These are phyloP conservation scores for Drosophila teissieri DNA, from an alignment of 1,140 invertebrate genomes.

Conservation along the genomic window DNA sequence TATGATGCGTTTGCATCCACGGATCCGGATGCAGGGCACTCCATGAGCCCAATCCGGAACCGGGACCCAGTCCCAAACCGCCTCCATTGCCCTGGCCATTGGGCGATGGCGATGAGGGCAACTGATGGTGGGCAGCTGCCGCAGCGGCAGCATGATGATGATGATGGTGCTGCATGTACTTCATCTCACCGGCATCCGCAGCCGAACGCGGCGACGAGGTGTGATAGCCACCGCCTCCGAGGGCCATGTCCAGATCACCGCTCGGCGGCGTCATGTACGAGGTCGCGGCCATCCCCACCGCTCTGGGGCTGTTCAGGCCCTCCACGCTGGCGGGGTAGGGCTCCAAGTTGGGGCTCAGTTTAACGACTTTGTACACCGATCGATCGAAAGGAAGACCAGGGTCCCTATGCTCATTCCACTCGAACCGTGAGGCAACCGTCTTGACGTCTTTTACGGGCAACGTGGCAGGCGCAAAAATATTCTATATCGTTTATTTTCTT, in stretches of 20 bases:
- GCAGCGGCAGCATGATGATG: constrained; percentile 89
- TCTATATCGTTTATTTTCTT: constrained; percentile 14
- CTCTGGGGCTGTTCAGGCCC: constrained; percentile 85
- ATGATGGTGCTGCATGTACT: constrained; percentile 93
- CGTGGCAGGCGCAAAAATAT: constrained; percentile 71
- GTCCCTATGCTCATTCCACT: constrained; percentile 85
- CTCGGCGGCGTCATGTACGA: constrained; percentile 93
- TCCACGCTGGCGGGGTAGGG: constrained; percentile 85
- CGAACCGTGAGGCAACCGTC: constrained; percentile 84
- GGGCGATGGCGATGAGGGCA: constrained; percentile 87
- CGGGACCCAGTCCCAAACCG: constrained; percentile 84
- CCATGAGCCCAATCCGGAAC: constrained; percentile 89
- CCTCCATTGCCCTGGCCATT: constrained; percentile 84
- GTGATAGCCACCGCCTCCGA: constrained; percentile 90
- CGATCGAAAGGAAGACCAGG: constrained; percentile 84
- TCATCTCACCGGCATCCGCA: constrained; percentile 95
- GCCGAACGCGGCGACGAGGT: constrained; percentile 90
- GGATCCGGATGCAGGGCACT: constrained; percentile 92
- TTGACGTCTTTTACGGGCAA: constrained; percentile 83
- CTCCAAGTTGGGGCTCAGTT: constrained; percentile 85
- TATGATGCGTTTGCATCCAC: constrained; percentile 91
- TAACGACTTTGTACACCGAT: constrained; percentile 85
- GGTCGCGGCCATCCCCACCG: constrained; percentile 91
- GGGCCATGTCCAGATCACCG: constrained; percentile 90
- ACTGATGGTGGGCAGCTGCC: constrained; percentile 88